Conservation (phyloP, 2,113 vertebrate genomes). For the Ondatra zibethicus region DNA sequence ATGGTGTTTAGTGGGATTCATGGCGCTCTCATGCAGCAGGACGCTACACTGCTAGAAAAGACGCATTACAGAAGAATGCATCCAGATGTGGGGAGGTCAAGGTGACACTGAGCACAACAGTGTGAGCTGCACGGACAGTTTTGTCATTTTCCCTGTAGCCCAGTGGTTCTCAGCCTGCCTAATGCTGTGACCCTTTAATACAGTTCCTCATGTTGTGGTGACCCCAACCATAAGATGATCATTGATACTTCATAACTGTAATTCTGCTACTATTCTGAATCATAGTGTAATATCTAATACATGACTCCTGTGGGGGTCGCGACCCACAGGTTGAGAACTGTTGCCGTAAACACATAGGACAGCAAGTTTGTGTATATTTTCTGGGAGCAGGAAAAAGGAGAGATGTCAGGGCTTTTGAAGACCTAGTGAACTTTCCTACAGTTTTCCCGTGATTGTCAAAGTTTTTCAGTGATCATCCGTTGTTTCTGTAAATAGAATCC, state of each 20-base stretch:
- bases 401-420: not conserved
- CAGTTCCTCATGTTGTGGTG: not conserved
- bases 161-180: not conserved
- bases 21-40: not conserved
- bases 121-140: not conserved
- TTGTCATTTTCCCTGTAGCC: not conserved
- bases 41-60: not conserved
- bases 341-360: not conserved
- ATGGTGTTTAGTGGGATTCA: not conserved
- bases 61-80: not conserved
- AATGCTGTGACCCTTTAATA: not conserved
- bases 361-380: not conserved
- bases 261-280: not conserved
- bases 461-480: not conserved
- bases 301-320: not conserved
- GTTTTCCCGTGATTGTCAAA: not conserved
- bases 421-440: not conserved
- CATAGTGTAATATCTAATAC: not conserved
- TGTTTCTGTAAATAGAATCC: not conserved
- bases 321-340: not conserved
- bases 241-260: not conserved
- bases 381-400: not conserved
- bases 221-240: not conserved
- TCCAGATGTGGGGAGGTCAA: not conserved
- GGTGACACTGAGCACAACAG: not conserved